A percentile compares a stretch with the other conserved stretches of the same genome.
Evolutionary conservation across 1,140 invertebrate species (phyloP).

Genomic region (Brachionus manjavacas): DNA sequence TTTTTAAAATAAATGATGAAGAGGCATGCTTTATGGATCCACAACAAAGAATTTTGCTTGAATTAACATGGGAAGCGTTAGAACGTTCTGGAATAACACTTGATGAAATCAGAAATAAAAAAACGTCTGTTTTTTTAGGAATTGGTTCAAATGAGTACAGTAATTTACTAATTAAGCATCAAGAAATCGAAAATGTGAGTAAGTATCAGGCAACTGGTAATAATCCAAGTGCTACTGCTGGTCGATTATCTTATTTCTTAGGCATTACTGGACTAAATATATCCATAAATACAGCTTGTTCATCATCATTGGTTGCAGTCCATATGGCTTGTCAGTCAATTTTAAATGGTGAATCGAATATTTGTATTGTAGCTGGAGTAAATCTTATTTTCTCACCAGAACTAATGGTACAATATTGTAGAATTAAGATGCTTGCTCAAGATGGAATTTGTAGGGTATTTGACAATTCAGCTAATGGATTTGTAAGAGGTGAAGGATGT

Average conservation of each 20-base stretch:
- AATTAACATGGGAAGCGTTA: not conserved
- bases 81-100: not conserved
- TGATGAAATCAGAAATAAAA: not conserved
- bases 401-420: not conserved
- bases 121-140: not conserved
- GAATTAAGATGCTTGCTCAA: not conserved
- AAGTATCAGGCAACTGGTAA: not conserved
- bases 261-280: not conserved
- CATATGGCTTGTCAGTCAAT: not conserved
- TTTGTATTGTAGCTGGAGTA: not conserved
- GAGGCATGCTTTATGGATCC: not conserved
- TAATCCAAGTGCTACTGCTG: not conserved
- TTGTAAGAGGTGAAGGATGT: not conserved
- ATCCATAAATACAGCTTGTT: constrained; percentile 21
- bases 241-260: not conserved
- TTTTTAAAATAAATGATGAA: not conserved
- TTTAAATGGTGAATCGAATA: not conserved
- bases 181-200: not conserved
- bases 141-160: not conserved
- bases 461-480: not conserved
- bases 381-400: not conserved
- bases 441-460: not conserved
- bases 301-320: not conserved
- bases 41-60: not conserved
- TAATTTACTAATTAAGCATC: not conserved